Evolutionary conservation across 1,140 invertebrate genomes (phyloP).

Genomic region (Caenorhabditis briggsae): DNA sequence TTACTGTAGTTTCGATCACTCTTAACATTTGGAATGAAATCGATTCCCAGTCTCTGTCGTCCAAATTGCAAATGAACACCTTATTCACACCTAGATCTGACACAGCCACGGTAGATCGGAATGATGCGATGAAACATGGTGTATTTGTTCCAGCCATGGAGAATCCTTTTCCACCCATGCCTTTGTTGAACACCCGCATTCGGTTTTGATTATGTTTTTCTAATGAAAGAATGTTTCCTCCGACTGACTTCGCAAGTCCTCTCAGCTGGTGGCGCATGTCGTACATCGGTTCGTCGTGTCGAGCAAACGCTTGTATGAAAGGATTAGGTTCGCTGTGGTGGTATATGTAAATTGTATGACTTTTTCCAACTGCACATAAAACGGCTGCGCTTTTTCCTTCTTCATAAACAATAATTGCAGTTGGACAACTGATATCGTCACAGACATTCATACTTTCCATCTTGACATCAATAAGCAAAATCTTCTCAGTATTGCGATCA

Average conservation of each 20-base stretch:
- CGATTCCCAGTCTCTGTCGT: neutral
- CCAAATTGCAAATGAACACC: conserved; percentile 6
- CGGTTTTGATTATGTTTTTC: neutral
- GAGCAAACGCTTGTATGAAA: neutral
- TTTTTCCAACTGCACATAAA: neutral
- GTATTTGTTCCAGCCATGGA: neutral
- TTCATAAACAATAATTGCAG: neutral
- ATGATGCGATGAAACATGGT: conserved; percentile 10
- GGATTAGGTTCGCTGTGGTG: neutral
- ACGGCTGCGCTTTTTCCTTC: neutral
- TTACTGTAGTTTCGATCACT: neutral
- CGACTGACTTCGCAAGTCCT: neutral
- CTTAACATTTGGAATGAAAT: neutral
- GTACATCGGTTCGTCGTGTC: neutral
- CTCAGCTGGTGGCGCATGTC: neutral
- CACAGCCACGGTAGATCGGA: conserved; percentile 4
- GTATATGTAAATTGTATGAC: neutral
- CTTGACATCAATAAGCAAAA: neutral
- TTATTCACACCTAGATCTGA: conserved; percentile 4
- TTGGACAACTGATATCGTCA: neutral
- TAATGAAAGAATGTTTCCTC: neutral
- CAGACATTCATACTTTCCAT: neutral
- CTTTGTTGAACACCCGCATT: neutral
- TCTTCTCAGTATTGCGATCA: neutral
- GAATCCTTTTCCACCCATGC: conserved; percentile 22